Evolutionary conservation across 2,797 vertebrate genomes (phyloP), one percentile per base, ranked within the genome.

Genomic region (Sternotherus odoratus): DNA sequence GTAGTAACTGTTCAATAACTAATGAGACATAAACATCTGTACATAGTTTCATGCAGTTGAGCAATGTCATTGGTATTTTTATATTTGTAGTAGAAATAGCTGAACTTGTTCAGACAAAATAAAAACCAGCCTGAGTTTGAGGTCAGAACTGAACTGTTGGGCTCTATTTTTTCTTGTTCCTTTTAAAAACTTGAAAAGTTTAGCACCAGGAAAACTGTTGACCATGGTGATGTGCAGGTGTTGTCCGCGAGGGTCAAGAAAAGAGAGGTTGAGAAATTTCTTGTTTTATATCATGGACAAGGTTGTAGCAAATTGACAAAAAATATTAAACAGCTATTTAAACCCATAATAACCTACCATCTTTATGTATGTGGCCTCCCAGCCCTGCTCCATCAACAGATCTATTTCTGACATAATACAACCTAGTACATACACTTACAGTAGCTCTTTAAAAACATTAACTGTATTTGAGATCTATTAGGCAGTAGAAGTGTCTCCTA

Each of bases 161-260:
- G 10, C 26, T 85, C 54, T 56, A 80, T 57, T 26, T 8, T 16
- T 69, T 74, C 72, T 83, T 21, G 36, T 82, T 2, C 83, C 16
- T 72, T 49, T 16, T 92, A 6, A 82, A 77, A 86, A 24, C 53
- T 92, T 93, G 82, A 90, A 66, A 83, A 43, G 19, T 86, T 79
- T 83, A 91, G 46, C 21, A 46, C 26, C 23, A 54, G 53, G 66
- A 90, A 79, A 86, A 26, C 69, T 72, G 95, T 94, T 96, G 82
- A 87, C 92, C 2, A 0, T 88, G 86, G 94, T 94, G 78, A 95
- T 87, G 66, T 3, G 82, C 87, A 93, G 83, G 87, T 92, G 78
- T 86, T 89, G n/a, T 28, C 36, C 82, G 82, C 46, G 77, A 66
- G 16, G 86, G 46, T 33, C 80, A 89, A 87, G 43, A 54, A 82